Conservation (phyloP, 2,797 vertebrate species). For the Pelodytes ibericus region DNA sequence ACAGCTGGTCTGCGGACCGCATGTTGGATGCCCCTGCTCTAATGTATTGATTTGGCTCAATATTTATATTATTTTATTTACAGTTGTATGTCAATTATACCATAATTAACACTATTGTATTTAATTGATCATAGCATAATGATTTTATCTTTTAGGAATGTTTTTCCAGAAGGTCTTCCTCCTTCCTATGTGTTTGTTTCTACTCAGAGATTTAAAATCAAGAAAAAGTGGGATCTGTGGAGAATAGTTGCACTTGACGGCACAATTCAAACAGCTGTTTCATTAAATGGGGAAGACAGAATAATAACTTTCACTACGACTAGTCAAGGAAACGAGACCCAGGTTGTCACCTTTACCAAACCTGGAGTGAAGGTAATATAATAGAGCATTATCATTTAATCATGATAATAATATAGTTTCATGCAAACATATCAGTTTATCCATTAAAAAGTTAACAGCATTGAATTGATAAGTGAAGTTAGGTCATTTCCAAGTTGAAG, state of each 20-base stretch:
- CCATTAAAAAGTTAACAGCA: no score
- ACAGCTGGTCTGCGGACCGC: no score
- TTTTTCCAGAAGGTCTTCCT: constrained; percentile 96
- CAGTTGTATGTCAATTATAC: no score
- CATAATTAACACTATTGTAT: no score
- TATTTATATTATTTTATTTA: no score
- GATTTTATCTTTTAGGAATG: constrained; percentile 71
- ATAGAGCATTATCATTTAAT: no score
- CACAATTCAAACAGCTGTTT: constrained; percentile 90
- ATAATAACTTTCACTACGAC: constrained; percentile 89
- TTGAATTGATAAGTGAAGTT: no score
- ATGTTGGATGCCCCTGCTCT: no score
- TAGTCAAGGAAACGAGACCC: constrained; percentile 80
- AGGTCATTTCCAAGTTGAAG: no score
- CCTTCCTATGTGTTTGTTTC: constrained; percentile 97
- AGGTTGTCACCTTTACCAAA: constrained; percentile 82
- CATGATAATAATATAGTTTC: no score
- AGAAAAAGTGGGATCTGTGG: constrained; percentile 95
- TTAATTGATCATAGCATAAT: not conserved
- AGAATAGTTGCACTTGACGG: constrained; percentile 86
- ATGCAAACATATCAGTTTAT: no score
- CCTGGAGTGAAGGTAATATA: constrained; percentile 79
- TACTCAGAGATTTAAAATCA: constrained; percentile 90
- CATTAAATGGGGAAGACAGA: constrained; percentile 83
- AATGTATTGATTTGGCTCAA: no score